Conservation (phyloP, 2,888 invertebrate genomes). For the Cylindroiulus punctatus region DNA sequence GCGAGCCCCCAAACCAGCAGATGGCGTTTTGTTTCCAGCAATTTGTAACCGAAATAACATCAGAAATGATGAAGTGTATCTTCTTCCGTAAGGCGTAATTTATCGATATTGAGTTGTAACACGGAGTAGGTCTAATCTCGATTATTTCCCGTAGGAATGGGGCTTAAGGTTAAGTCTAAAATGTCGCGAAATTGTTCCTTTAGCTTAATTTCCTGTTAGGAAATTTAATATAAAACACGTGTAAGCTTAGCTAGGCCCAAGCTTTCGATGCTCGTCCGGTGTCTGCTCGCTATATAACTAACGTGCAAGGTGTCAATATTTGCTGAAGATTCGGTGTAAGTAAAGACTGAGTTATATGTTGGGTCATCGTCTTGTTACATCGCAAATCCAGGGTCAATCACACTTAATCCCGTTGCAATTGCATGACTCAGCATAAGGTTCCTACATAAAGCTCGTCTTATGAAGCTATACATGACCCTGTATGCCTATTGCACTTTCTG, state of each 20-base stretch:
- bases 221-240: conserved; percentile 21
- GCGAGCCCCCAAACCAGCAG: not conserved
- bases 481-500: conserved; percentile 5
- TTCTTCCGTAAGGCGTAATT: not conserved
- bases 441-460: conserved; percentile 3
- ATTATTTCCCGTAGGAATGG: conserved; percentile 19
- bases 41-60: not conserved
- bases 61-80: no score
- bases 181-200: not conserved
- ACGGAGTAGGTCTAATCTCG: conserved; percentile 13
- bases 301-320: not conserved
- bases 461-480: not conserved
- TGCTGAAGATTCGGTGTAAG: not conserved
- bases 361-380: conserved; percentile 32
- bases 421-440: not conserved
- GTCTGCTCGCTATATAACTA: not conserved
- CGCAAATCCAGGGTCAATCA: conserved; percentile 27
- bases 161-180: conserved; percentile 23
- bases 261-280: conserved; percentile 19
- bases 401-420: conserved; percentile 8
- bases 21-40: not conserved
- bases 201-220: conserved; percentile 32
- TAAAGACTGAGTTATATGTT: conserved; percentile 25
- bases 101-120: not conserved
- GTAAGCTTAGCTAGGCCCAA: not conserved